These are phyloP conservation scores for Bedellia somnulentella DNA, from an alignment of 2,888 invertebrate genomes.

Conservation along the genomic window DNA sequence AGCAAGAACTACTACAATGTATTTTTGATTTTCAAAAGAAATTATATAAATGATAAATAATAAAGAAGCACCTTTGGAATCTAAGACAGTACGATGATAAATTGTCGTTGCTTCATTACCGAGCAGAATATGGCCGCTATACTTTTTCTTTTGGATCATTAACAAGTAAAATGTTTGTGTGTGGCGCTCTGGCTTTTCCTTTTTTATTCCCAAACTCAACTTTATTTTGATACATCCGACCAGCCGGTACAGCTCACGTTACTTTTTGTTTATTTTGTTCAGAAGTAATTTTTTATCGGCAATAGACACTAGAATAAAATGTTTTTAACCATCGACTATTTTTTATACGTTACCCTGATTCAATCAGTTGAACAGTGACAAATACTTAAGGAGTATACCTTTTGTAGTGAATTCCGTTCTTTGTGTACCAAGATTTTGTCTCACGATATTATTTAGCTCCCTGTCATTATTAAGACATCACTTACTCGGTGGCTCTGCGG, in stretches of 20 bases:
- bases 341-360: slow-evolving; percentile 28
- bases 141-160: neutral
- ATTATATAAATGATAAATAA: neutral
- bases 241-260: too few species aligned
- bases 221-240: slow-evolving; percentile 30
- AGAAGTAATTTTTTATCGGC: too few species aligned
- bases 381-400: slow-evolving; percentile 42
- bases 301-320: too few species aligned
- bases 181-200: neutral
- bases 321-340: too few species aligned
- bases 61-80: too few species aligned
- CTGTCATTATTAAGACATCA: slow-evolving; percentile 58
- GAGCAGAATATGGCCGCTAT: too few species aligned
- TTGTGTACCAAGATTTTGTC: slow-evolving; percentile 35
- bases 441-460: slow-evolving; percentile 42
- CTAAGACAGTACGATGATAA: too few species aligned
- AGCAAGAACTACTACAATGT: neutral
- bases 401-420: slow-evolving; percentile 42
- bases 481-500: slow-evolving; percentile 52
- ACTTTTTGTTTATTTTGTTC: too few species aligned
- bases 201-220: slow-evolving; percentile 27
- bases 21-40: neutral
- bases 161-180: neutral
- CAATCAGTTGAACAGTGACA: slow-evolving; percentile 56
- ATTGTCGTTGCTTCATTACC: too few species aligned